A percentile compares a stretch with the other conserved stretches of the same genome.
Conservation (phyloP, 2,888 invertebrate species). For the Eupelmus urozonus region DNA sequence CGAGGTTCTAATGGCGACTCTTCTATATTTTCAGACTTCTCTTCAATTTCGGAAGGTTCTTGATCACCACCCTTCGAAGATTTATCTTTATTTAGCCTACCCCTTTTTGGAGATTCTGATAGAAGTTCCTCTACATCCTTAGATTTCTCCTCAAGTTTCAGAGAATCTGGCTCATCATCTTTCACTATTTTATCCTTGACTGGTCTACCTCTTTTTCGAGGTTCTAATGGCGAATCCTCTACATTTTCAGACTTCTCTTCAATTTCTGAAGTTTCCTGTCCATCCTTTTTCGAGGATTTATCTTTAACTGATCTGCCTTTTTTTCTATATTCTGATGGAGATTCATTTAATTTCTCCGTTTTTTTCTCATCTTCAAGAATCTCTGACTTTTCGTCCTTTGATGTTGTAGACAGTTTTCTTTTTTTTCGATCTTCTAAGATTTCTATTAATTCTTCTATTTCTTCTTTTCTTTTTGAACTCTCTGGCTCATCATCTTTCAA, state of each 20-base stretch:
- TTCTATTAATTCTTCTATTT: not conserved
- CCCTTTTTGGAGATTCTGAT: not conserved
- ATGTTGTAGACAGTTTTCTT: not conserved
- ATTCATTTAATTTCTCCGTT: not conserved
- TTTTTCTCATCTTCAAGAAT: not conserved
- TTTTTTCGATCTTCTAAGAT: not conserved
- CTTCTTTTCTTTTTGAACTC: not conserved
- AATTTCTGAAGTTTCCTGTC: not conserved
- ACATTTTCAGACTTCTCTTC: not conserved
- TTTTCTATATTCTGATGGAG: not conserved
- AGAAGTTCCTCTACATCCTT: not conserved
- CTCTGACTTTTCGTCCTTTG: constrained; percentile 8
- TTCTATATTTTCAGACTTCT: constrained; percentile 29
- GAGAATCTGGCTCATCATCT: not conserved
- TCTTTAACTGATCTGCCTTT: not conserved
- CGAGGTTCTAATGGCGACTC: constrained; percentile 57
- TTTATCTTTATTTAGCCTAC: constrained; percentile 41
- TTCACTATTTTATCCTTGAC: not conserved
- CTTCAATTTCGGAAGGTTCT: not conserved
- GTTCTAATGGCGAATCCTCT: not conserved
- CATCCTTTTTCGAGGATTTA: not conserved
- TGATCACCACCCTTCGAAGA: constrained; percentile 16
- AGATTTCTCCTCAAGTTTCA: not conserved
- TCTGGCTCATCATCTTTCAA: not conserved
- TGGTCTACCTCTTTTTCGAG: not conserved